These are phyloP conservation scores for Periophthalmus modestus DNA, from an alignment of 2,113 vertebrate genomes.

Conservation along the genomic window DNA sequence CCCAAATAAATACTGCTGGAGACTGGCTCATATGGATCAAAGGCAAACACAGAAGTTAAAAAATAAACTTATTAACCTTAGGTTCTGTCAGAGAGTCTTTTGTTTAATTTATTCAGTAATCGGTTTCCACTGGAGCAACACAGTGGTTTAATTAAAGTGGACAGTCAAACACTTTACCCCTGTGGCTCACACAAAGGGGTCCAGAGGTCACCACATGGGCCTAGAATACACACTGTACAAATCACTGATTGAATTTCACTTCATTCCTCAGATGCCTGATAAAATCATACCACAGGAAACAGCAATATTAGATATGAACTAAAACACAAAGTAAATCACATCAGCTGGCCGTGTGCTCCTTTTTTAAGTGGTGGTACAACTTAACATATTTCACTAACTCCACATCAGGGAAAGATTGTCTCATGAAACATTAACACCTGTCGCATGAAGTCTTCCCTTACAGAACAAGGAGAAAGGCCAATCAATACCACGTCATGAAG, in stretches of 20 bases:
- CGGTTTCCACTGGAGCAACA: background rate
- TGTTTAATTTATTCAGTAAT: conserved; percentile 5
- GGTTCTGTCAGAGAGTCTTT: background rate
- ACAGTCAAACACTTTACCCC: background rate
- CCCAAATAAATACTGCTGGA: background rate
- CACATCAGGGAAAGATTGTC: background rate
- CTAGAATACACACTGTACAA: conserved; percentile 7
- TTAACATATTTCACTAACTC: background rate
- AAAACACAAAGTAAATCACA: conserved; percentile 6
- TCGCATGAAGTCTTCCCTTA: background rate
- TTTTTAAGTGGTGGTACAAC: background rate
- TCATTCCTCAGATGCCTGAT: conserved; percentile 2
- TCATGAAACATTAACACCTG: background rate
- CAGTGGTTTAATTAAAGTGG: conserved; percentile 14
- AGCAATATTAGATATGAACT: conserved; percentile 7
- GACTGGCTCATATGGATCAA: background rate
- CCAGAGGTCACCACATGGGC: conserved; percentile 2
- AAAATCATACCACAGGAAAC: conserved; percentile 6
- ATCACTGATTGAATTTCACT: conserved; percentile 20
- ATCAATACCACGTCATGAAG: conserved; percentile 1
- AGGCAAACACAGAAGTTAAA: background rate
- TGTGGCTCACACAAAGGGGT: conserved; percentile 6
- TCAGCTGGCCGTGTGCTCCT: background rate
- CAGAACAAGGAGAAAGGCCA: background rate
- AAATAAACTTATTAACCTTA: background rate